A percentile compares a stretch with the other conserved stretches of the same genome.
Conservation (phyloP, 2,113 vertebrate species). For the Etheostoma spectabile region DNA sequence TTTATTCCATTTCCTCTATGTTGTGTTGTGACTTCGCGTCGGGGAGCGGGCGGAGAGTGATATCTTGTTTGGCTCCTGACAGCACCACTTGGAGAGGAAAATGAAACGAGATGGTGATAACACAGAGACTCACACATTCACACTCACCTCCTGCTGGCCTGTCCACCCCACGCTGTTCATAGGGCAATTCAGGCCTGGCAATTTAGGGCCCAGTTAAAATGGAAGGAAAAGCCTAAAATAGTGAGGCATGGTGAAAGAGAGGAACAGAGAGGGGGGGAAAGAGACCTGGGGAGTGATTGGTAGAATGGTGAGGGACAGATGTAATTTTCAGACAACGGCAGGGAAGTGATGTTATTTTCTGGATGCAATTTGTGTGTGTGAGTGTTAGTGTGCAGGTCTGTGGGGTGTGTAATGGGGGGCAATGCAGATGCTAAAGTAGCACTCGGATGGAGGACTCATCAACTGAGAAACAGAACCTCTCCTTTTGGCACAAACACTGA, state of each 20-base stretch:
- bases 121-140: conserved; percentile 68
- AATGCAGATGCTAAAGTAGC: conserved; percentile 65
- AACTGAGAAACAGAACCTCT: conserved; percentile 57
- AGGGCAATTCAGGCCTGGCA: conserved; percentile 81
- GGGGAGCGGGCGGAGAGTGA: conserved; percentile 67
- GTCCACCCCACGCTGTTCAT: conserved; percentile 83
- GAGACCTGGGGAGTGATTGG: conserved; percentile 80
- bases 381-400: conserved; percentile 53
- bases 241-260: conserved; percentile 48
- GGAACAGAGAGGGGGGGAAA: conserved; percentile 6
- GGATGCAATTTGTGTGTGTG: conserved; percentile 70
- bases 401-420: conserved; percentile 30
- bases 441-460: conserved; percentile 61
- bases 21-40: conserved; percentile 68
- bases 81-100: conserved; percentile 80
- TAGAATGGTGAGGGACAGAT: conserved; percentile 80
- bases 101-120: conserved; percentile 84
- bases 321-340: conserved; percentile 79
- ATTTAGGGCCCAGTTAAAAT: conserved; percentile 83
- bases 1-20: conserved; percentile 69
- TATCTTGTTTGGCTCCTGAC: conserved; percentile 85
- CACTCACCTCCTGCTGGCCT: conserved; percentile 71
- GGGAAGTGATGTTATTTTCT: conserved; percentile 80
- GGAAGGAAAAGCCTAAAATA: conserved; percentile 72
- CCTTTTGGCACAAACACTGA: conserved; percentile 45